Percentiles rank a stretch among this genome's conserved stretches.
Conservation (phyloP, 2,113 vertebrate species). For the Carettochelys insculpta region DNA sequence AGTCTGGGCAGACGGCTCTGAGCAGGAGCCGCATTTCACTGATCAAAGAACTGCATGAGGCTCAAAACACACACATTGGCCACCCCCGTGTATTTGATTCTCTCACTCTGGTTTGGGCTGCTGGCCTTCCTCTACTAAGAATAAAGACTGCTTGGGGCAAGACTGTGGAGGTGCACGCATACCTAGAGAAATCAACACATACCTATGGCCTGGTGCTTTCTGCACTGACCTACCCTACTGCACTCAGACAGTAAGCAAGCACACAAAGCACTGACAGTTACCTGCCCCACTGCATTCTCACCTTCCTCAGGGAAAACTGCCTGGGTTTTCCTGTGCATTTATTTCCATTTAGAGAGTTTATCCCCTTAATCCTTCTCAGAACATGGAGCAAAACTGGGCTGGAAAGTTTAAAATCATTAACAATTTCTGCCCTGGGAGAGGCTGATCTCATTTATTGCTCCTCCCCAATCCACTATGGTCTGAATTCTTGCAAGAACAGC, state of each 20-base stretch:
- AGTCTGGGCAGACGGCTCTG: too few species aligned
- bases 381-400: background rate
- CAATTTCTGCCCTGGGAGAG: background rate
- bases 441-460: background rate
- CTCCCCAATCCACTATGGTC: background rate
- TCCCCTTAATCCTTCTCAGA: background rate
- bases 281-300: background rate
- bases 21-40: too few species aligned
- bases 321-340: background rate
- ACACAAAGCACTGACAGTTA: background rate
- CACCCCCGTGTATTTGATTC: too few species aligned
- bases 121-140: background rate
- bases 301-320: background rate
- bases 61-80: too few species aligned
- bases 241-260: background rate
- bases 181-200: background rate
- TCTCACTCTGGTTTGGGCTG: background rate
- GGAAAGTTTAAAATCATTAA: background rate
- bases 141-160: background rate
- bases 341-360: background rate
- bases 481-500: background rate
- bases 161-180: background rate
- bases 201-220: rapidly evolving
- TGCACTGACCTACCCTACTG: background rate
- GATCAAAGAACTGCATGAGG: too few species aligned